phyloP scores from a whole-genome alignment of 2,888 invertebrate species.

The Drosophila histrio region DNA sequence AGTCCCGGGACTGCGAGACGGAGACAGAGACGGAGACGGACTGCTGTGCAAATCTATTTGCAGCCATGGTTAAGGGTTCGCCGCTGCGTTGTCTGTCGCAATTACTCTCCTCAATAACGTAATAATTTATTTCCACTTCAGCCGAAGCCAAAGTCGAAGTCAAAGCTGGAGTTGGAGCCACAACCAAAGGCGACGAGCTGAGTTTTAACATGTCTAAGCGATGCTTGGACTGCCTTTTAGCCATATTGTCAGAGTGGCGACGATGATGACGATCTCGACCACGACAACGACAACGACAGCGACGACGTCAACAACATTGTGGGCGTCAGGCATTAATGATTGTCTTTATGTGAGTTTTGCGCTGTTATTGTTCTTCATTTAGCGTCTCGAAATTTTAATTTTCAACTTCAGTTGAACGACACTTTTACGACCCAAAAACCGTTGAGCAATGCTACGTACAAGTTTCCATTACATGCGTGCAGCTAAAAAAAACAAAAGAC shows the following conservation, averaged over 20 bases:
- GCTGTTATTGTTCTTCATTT: constrained; percentile 66
- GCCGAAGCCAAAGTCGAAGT: constrained; percentile 11
- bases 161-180: neutral
- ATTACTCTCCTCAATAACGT: constrained; percentile 73
- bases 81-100: constrained; percentile 54
- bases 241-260: constrained; percentile 41
- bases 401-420: constrained; percentile 62
- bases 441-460: constrained; percentile 42
- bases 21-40: no score
- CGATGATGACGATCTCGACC: constrained; percentile 17
- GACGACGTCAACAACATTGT: constrained; percentile 54
- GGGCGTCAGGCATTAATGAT: constrained; percentile 71
- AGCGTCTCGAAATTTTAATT: constrained; percentile 52
- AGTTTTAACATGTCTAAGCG: constrained; percentile 38
- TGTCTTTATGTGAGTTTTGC: constrained; percentile 62
- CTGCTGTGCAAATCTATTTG: constrained; percentile 49
- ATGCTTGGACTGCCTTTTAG: constrained; percentile 24
- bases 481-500: constrained; percentile 43
- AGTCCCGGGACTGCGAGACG: constrained; percentile 3
- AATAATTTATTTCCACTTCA: constrained; percentile 67
- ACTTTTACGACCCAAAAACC: constrained; percentile 45
- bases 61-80: constrained; percentile 43
- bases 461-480: constrained; percentile 36
- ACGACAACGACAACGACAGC: constrained; percentile 13
- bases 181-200: constrained; percentile 41